These are phyloP conservation scores for Apodemia mormo DNA, from an alignment of 2,888 invertebrate genomes.

Conservation along the genomic window DNA sequence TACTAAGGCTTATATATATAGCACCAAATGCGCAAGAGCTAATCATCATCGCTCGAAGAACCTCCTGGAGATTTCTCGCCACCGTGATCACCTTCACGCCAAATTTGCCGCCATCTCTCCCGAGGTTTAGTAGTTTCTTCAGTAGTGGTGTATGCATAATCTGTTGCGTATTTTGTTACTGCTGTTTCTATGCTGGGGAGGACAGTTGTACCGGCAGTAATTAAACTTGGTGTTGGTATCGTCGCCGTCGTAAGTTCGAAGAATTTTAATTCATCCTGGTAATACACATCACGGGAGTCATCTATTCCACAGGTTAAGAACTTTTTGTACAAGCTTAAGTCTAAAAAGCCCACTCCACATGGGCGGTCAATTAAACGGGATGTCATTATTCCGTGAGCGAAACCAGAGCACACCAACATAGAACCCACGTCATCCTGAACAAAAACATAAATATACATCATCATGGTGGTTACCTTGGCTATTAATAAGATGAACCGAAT, in stretches of 20 bases:
- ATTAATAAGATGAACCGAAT: no score
- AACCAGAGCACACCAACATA: conserved; percentile 60
- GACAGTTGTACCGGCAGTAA: background rate
- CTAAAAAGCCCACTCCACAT: conserved; percentile 66
- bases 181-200: no score
- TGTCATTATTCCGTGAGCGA: conserved; percentile 62
- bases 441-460: background rate
- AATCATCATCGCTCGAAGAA: no score
- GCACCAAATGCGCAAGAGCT: no score
- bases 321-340: conserved; percentile 54
- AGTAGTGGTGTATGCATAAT: no score
- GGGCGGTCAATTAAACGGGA: conserved; percentile 67
- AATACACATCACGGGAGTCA: conserved; percentile 63
- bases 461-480: no score
- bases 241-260: conserved; percentile 44
- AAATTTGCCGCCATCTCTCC: no score
- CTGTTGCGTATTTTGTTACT: no score
- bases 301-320: conserved; percentile 72
- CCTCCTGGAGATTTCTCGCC: no score
- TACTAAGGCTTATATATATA: no score
- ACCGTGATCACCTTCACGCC: no score
- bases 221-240: background rate
- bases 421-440: conserved; percentile 67
- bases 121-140: no score
- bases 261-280: conserved; percentile 47